A percentile compares a stretch with the other conserved stretches of the same genome.
phyloP scores from a whole-genome alignment of 2,888 invertebrate genomes.

The Didymodactylos carnosus region DNA sequence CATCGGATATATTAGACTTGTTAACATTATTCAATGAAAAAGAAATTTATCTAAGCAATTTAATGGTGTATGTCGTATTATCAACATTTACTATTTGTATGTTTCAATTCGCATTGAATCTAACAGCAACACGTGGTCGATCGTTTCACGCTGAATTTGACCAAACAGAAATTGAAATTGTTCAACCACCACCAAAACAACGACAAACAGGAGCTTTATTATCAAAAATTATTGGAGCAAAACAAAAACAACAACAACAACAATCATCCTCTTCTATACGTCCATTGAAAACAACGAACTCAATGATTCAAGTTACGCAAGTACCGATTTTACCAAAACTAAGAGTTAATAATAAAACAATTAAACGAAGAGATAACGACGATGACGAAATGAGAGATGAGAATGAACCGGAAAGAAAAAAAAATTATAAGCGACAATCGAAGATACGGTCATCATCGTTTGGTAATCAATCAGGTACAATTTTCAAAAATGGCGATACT shows the following conservation, averaged over 20 bases:
- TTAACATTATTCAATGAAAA: constrained; percentile 22
- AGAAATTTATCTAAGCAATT: constrained; percentile 21
- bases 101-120: constrained; percentile 28
- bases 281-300: neutral
- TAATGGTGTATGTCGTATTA: constrained; percentile 23
- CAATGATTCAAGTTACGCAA: neutral
- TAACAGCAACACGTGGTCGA: constrained; percentile 25
- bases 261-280: neutral
- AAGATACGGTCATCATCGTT: neutral
- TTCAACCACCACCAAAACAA: neutral
- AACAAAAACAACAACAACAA: neutral
- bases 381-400: no score
- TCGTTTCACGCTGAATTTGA: neutral
- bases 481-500: neutral
- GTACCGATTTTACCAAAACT: no score
- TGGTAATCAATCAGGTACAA: neutral
- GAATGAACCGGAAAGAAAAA: no score
- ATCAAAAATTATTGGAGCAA: no score
- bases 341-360: no score
- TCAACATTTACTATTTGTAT: constrained; percentile 28
- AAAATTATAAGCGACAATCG: neutral
- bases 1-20: constrained; percentile 26
- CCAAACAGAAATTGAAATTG: neutral
- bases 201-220: neutral
- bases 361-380: no score